Evolutionary conservation across 2,888 invertebrate species (phyloP), one percentile per base, ranked within the genome.

Genomic region (Andrena chrysosceles): DNA sequence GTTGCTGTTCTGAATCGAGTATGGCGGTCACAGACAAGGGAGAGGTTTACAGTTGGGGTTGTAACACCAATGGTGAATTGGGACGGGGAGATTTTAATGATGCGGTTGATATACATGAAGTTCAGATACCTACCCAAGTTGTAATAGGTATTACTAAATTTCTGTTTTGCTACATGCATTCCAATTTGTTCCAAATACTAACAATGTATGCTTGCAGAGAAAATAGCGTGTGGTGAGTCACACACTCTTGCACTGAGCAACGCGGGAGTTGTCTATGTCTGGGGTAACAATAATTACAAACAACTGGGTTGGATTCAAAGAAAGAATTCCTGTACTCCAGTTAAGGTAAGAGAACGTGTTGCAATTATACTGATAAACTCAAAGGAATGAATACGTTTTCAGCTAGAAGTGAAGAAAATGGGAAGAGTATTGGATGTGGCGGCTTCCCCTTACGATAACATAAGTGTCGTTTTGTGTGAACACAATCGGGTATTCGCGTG

Each of bases 221-320:
- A 93, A 94, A 93, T 95, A 74, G 95, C 93, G 56, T 96, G 96
- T 90, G 96, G 96, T 13, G 95, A 95, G 87, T 95, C 95, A 0
- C 96, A 96, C 90, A 94, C 95, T 0, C 88, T 96, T 83, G 96
- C 96, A 0, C 93, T 96, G n/a, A 95, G 95, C 35, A 95, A 96
- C 87, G 95, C 95, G 87, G 96, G 96, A 0, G 93, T 92, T 26
- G 90, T 96, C 31, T 96, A 94, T 87, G 95, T 95, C n/a, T 96
- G 96, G 96, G 96, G 96, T 74, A 95, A 95, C n/a, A 96, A 96
- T 91, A 94, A 94, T 54, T 95, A 95, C 84, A 96, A 96, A 0
- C 96, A 96, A 89, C 93, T 96, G 20, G 96, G 96, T 52, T 13
- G 94, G 95, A 35, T 95, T 95, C 10, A 95, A 94, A 87, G 95